Evolutionary conservation across 1,140 invertebrate species (phyloP), one percentile per base, ranked within the genome.

Genomic region (Heliconius melpomene): DNA sequence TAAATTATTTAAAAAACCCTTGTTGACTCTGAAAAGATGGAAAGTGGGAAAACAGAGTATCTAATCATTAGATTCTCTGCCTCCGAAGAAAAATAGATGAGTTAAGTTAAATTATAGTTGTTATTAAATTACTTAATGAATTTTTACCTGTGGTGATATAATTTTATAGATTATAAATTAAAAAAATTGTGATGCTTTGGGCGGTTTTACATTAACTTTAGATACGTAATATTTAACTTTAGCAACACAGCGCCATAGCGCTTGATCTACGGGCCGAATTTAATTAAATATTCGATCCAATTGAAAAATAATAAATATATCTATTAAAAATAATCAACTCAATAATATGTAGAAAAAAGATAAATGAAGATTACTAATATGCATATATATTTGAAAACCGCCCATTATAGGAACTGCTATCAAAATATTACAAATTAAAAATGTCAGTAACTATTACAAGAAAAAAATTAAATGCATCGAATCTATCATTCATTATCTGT

Each of bases 211-310:
- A 23, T 66, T 66, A 23, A 23, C 5, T 66, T 66, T 66, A 66
- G 60, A 66, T 66, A 66, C 60, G 60, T 66, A 46, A 46, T 72
- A 50, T 77, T 77, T 71, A 77, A 60, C 60, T 82, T 50, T 79
- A 26, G 20, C 75, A 60, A 88, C 83, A 86, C 83, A 86, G 86
- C 83, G 70, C 82, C 84, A 86, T 91, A 91, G 88, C 86, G 83
- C 86, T 73, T 66, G 36, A 79, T 86, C 86, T 89, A 90, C 86
- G 83, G 82, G 79, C 84, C 77, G 73, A 74, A 73, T 79, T 85
- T 57, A 40, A 82, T 83, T 89, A 87, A 89, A 86, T 85, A 86
- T 82, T 72, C 66, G 81, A 83, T 83, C 36, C 36, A 38, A 36
- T 32, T 72, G 1, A 72, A 70, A 32, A 38, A 72, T 36, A 71